Conservation (phyloP, 2,113 vertebrate genomes). For the Aphyosemion australe region DNA sequence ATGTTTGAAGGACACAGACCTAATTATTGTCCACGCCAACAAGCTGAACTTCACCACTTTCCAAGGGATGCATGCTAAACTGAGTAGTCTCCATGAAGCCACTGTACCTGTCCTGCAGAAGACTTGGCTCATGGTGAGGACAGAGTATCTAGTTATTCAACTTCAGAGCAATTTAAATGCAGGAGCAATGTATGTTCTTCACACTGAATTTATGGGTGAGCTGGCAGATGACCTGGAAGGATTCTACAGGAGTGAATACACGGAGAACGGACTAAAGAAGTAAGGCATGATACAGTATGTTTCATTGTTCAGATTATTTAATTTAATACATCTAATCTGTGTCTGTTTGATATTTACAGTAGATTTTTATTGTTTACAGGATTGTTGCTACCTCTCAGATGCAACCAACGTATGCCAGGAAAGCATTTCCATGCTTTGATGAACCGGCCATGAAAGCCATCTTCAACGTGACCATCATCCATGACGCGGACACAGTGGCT, state of each 20-base stretch:
- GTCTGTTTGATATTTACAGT: not conserved
- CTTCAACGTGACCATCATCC: constrained; percentile 84
- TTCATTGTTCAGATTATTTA: too few relatives aligned
- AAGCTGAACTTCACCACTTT: constrained; percentile 84
- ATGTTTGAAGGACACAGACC: constrained; percentile 79
- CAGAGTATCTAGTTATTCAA: constrained; percentile 86
- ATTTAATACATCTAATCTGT: too few relatives aligned
- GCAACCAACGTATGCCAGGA: constrained; percentile 88
- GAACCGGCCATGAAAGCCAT: constrained; percentile 93
- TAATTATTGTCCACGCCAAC: constrained; percentile 90
- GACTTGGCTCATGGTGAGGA: constrained; percentile 76
- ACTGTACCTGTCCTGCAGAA: constrained; percentile 26
- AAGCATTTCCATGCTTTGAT: constrained; percentile 95
- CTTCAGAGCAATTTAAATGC: constrained; percentile 48
- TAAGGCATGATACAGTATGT: constrained; percentile 63
- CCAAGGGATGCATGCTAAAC: not conserved
- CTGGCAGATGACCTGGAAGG: constrained; percentile 89
- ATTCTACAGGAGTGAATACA: constrained; percentile 94
- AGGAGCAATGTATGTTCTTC: constrained; percentile 75
- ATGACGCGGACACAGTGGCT: constrained; percentile 62
- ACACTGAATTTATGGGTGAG: constrained; percentile 82
- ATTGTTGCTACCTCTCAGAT: constrained; percentile 94
- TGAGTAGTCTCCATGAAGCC: not conserved
- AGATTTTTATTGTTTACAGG: constrained; percentile 69
- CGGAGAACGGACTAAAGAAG: constrained; percentile 69